Base-by-base conservation (phyloP, 92 coral and sea anemone species). In the Diadumene lineata region DNA sequence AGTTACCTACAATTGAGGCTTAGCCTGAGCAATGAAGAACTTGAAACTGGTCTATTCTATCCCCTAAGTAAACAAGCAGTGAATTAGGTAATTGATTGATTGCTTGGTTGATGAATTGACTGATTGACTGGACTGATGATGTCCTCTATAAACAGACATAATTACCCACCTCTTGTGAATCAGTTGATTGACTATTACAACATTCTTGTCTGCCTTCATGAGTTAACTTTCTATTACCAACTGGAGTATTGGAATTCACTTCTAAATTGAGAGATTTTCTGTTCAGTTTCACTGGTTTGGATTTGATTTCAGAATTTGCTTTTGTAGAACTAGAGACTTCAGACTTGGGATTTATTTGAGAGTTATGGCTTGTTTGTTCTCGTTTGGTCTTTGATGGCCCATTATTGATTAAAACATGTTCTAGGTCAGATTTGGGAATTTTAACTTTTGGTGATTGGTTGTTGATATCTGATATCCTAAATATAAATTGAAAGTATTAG, bases 261-360 rank as follows among this genome's bases (percentile, higher is more conserved):
- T 69, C 71, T 21, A 72, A 77, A 29, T 69, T 57, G 23, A 91
- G 55, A 30, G 85, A 85, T 60, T 64, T 89, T 62, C 97, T 86
- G 71, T 88, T 94, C 34, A 94, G 53, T 69, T 91, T 94, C 11
- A 94, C 89, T 34, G 86, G 80, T 74, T 87, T 93, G 34, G 85
- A 32, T 64, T 82, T 78, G 22, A 55, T 53, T 70, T 70, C 75
- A 27, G 32, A 21, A 70, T 57, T 70, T 26, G 46, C 29, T 16
- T 48, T 50, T 70, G 57, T 46, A 29, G 28, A 58, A 48, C 53
- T 43, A 68, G 60, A 23, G 34, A 46, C 46, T 11, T 68, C 58
- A 34, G 73, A 21, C 60, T 68, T 70, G 24, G 60, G 19, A 18
- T 3, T 26, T 22, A 31, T 55, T 17, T 26, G 17, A 17, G 19